Evolutionary conservation across 2,113 vertebrate species (phyloP).

Genomic region (Meriones unguiculatus): DNA sequence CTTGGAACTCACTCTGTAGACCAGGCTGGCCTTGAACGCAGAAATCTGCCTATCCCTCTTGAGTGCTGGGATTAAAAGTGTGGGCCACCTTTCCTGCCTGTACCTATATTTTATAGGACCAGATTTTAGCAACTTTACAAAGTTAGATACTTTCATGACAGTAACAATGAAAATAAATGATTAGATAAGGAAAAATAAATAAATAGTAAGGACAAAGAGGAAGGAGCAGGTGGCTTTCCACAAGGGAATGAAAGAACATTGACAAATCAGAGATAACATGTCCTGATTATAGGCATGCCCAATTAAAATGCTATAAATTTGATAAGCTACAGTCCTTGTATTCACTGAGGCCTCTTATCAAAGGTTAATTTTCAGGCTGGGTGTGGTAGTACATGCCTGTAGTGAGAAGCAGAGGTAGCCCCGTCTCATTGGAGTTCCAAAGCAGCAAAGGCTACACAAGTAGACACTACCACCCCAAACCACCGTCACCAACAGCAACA

Average conservation of each 20-base stretch:
- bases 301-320: neutral
- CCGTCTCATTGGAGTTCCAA: neutral
- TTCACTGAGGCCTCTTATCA: neutral
- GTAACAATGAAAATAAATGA: neutral
- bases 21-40: neutral
- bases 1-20: neutral
- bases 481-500: neutral
- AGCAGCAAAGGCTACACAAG: neutral
- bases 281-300: neutral
- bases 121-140: neutral
- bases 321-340: neutral
- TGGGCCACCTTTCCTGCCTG: neutral
- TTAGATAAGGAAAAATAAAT: neutral
- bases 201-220: neutral
- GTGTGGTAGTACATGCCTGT: neutral
- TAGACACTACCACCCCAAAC: neutral
- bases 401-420: neutral
- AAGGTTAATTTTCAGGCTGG: neutral
- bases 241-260: neutral
- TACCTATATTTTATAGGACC: neutral
- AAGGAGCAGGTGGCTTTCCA: neutral
- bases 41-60: neutral
- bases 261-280: neutral
- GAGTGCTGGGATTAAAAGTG: neutral
- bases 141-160: neutral